phyloP scores from a whole-genome alignment of 2,113 vertebrate genomes.

The Pollachius pollachius region DNA sequence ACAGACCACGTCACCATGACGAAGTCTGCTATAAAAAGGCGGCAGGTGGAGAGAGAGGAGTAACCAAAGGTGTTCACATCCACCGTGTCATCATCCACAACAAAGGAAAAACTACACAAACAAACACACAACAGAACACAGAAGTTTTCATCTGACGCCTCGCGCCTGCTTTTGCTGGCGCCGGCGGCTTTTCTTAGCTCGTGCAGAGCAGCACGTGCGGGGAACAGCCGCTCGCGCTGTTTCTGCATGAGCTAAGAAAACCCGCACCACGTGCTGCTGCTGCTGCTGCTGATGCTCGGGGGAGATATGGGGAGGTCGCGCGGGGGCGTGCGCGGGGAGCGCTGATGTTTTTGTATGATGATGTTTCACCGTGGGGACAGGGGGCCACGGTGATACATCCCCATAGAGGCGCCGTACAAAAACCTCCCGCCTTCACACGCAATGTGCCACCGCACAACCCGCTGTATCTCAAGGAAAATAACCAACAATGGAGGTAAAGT shows the following conservation, averaged over 20 bases:
- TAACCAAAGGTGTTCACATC: too few relatives aligned
- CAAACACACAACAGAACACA: conserved; percentile 15
- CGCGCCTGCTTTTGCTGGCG: not conserved
- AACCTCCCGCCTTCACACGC: conserved; percentile 62
- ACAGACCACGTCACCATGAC: too few relatives aligned
- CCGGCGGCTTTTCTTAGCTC: conserved; percentile 46
- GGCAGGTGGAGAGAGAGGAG: too few relatives aligned
- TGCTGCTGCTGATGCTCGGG: too few relatives aligned
- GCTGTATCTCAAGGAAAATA: too few relatives aligned
- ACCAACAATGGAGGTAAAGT: too few relatives aligned
- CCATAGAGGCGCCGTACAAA: conserved; percentile 84
- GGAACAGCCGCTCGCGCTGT: not conserved
- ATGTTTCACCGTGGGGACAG: conserved; percentile 85
- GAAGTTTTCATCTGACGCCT: not conserved
- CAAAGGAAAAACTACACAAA: conserved; percentile 14
- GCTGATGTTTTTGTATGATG: conserved; percentile 81
- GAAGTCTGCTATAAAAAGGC: too few relatives aligned
- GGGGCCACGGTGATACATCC: conserved; percentile 83
- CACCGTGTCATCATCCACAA: conserved; percentile 23
- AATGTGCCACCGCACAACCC: not conserved
- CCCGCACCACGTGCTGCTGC: not conserved
- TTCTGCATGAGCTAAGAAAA: too few relatives aligned
- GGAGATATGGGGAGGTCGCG: too few relatives aligned
- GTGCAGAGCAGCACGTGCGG: conserved; percentile 66
- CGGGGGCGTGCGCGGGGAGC: conserved; percentile 1